Percentiles rank a stretch among this genome's conserved stretches.
These are phyloP conservation scores for Linepithema humile DNA, from an alignment of 1,140 invertebrate genomes.

Conservation along the genomic window DNA sequence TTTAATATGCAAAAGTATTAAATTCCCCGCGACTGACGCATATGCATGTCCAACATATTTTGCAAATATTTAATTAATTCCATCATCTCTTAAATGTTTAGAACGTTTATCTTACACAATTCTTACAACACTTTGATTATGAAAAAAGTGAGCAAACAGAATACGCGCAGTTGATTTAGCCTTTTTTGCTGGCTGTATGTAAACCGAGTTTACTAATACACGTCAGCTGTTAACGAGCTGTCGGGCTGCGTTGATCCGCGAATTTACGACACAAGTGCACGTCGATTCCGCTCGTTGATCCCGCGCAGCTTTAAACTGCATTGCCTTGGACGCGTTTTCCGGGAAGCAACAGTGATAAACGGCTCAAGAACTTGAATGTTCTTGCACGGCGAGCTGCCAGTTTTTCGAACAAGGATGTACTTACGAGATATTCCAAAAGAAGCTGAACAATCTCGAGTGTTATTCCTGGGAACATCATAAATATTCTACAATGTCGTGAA, in stretches of 20 bases:
- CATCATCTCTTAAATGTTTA: too few relatives aligned
- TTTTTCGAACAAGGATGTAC: constrained; percentile 6
- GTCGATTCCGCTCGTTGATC: constrained; percentile 45
- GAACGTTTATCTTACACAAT: too few relatives aligned
- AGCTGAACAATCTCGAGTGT: background rate
- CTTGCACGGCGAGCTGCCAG: background rate
- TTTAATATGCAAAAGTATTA: too few relatives aligned
- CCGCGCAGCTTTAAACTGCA: background rate
- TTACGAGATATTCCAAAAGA: background rate
- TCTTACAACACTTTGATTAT: background rate
- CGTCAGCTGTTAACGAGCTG: constrained; percentile 37
- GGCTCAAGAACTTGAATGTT: background rate
- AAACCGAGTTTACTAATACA: constrained; percentile 39
- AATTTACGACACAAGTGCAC: constrained; percentile 36
- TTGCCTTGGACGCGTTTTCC: constrained; percentile 33
- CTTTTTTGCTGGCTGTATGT: constrained; percentile 16
- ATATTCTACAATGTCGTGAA: background rate
- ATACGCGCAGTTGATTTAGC: constrained; percentile 16
- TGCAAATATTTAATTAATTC: too few relatives aligned
- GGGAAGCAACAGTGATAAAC: constrained; percentile 10
- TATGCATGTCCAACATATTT: too few relatives aligned
- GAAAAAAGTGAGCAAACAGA: background rate
- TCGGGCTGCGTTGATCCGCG: constrained; percentile 32
- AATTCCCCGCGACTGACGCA: too few relatives aligned
- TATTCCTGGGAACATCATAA: constrained; percentile 6